Base-by-base conservation (phyloP, 2,113 vertebrate species). In the Oncorhynchus tshawytscha region DNA sequence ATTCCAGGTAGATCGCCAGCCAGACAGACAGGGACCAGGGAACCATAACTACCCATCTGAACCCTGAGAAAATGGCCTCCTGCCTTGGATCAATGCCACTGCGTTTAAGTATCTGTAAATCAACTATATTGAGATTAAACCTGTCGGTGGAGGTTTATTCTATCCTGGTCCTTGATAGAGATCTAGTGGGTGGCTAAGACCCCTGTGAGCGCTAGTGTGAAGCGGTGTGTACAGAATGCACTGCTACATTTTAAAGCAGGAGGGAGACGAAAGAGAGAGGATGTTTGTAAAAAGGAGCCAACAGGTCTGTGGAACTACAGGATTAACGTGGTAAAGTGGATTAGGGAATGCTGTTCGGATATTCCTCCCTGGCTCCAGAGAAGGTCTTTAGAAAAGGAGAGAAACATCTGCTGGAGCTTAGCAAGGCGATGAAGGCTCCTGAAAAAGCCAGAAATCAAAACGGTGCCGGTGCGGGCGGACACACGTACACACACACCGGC, bases 381-480 rank as follows among this genome's bases (percentile, higher is more conserved):
- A 85, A 87, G 85, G 86, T 90, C 88, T 91, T 92, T 92, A 91
- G 89, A 90, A 92, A 90, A 89, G 85, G 82, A 82, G 75, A 83
- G 88, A 81, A 88, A 92, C 88, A 92, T 91, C 91, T 92, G 91
- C 88, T 89, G 85, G 81, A 88, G 90, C 91, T 91, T 91, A 92
- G 85, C 16, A 75, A 82, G 77, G 88, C 83, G 65, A 85, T 82
- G 86, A 90, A 73, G 68, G 39, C 68, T 22, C 34, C 20, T 70
- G 39, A 70, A 90, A 90, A 91, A 80, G 82, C 81, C 65, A 76
- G 68, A 80, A 85, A 81, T 77, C 77, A 25, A 80, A 88, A 87
- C 8, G n/a, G 18, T 39, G 39, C 39, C 39, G 8, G 15, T 16
- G 15, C 49, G 49, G 12, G 85, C 69, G 81, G 79, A 88, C 87